Percentiles rank a stretch among this genome's conserved stretches.
These are phyloP conservation scores for Caenorhabditis brenneri DNA, from an alignment of 1,140 invertebrate genomes.

Conservation along the genomic window DNA sequence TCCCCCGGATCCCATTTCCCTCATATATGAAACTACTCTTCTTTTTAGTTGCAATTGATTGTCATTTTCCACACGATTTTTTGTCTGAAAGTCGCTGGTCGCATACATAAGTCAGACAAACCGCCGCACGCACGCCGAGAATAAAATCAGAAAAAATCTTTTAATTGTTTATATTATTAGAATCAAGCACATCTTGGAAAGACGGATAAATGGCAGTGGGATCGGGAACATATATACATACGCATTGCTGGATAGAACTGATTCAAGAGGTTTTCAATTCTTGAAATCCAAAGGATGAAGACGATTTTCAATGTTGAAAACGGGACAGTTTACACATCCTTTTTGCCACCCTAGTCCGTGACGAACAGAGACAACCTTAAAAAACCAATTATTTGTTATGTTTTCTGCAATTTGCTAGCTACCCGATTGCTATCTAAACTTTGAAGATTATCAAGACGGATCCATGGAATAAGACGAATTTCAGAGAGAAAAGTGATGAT, in stretches of 20 bases:
- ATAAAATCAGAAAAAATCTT: neutral
- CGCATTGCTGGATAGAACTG: no score
- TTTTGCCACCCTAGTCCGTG: constrained; percentile 43
- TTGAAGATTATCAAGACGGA: constrained; percentile 28
- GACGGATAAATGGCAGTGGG: constrained; percentile 15
- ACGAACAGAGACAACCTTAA: constrained; percentile 32
- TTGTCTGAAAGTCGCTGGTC: constrained; percentile 9
- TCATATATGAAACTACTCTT: constrained; percentile 24
- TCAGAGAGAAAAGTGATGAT: constrained; percentile 43
- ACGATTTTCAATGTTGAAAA: constrained; percentile 46
- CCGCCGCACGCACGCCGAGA: neutral
- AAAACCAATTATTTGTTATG: neutral
- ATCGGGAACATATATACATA: no score
- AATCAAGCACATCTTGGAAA: neutral
- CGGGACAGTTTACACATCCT: constrained; percentile 49
- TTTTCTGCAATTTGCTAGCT: neutral
- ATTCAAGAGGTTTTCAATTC: neutral
- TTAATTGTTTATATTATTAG: neutral
- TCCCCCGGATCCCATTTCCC: neutral
- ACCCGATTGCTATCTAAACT: constrained; percentile 16
- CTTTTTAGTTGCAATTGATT: constrained; percentile 34
- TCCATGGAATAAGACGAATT: constrained; percentile 36
- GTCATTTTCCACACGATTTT: neutral
- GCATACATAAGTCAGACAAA: neutral
- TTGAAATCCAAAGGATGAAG: constrained; percentile 46